Evolutionary conservation across 1,140 invertebrate species (phyloP).

Genomic region (Bombus haemorrhoidalis): DNA sequence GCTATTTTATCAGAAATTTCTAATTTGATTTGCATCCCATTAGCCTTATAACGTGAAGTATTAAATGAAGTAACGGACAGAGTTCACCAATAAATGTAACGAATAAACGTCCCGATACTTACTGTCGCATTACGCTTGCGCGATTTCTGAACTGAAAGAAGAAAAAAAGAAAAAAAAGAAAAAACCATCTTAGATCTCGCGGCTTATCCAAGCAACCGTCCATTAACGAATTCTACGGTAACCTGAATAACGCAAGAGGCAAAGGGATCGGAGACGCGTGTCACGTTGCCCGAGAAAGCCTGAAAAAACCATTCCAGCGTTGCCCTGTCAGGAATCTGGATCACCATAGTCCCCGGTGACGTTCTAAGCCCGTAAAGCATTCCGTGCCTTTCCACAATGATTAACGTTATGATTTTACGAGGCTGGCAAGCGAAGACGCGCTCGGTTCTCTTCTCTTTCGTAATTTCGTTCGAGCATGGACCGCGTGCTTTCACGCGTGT

Average conservation of each 20-base stretch:
- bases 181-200: too few relatives aligned
- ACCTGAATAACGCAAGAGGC: constrained; percentile 53
- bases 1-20: too few relatives aligned
- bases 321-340: constrained; percentile 39
- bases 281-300: not conserved
- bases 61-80: too few relatives aligned
- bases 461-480: constrained; percentile 50
- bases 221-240: constrained; percentile 63
- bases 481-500: constrained; percentile 57
- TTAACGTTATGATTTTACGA: constrained; percentile 61
- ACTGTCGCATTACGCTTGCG: too few relatives aligned
- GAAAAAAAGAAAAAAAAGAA: rapidly evolving
- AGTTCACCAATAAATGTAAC: not conserved
- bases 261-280: constrained; percentile 26
- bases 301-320: not conserved
- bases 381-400: constrained; percentile 28
- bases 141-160: not conserved
- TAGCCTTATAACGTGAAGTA: too few relatives aligned
- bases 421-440: constrained; percentile 15
- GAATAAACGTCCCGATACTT: not conserved
- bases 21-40: too few relatives aligned
- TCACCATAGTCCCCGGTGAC: constrained; percentile 18
- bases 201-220: constrained; percentile 14
- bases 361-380: constrained; percentile 23
- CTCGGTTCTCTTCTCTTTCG: constrained; percentile 42